Base-by-base conservation (phyloP, 2,113 vertebrate genomes). In the Trematomus loennbergii region DNA sequence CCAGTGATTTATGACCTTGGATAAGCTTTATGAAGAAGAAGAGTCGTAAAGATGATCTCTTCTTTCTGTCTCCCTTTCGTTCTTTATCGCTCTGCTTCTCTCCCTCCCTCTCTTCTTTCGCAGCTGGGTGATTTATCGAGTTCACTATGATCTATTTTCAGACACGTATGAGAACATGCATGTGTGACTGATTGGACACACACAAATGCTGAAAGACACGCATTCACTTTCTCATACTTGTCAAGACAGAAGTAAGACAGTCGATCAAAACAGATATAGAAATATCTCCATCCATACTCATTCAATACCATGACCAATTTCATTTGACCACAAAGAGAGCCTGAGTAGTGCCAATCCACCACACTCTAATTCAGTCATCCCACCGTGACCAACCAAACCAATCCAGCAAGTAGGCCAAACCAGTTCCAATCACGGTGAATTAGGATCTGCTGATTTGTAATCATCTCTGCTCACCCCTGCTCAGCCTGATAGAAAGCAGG, bases 401-500 rank as follows among this genome's bases (percentile, higher is more conserved):
- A 84, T 63, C 75, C 75, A 88, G 89, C 79, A 75, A 75, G 85
- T n/a, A 71, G 12, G 53, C 75, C 78, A 72, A 86, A 75, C 87
- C 86, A 78, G 81, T 81, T 82, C 63, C 84, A 88, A 88, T 89
- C 86, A 78, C 77, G 65, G 22, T 75, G 70, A 90, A 83, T 81
- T 80, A 84, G 55, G 85, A 88, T 82, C 86, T 73, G 65, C 82
- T 80, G 71, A 90, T 85, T 81, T 90, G 92, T 86, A 86, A 82
- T 88, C 92, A 89, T 90, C 75, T 52, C n/a, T 54, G 62, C 83
- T 90, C 83, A 67, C 76, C 79, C 80, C 68, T 78, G 75, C 81
- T 64, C 63, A 75, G 79, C 83, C 82, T 91, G 89, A 93, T 85
- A 79, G 82, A 88, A 93, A 92, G 72, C 90, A 93, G 90, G 92